A percentile compares a stretch with the other conserved stretches of the same genome.
phyloP scores from a whole-genome alignment of 2,797 vertebrate genomes.

The Artibeus lituratus region DNA sequence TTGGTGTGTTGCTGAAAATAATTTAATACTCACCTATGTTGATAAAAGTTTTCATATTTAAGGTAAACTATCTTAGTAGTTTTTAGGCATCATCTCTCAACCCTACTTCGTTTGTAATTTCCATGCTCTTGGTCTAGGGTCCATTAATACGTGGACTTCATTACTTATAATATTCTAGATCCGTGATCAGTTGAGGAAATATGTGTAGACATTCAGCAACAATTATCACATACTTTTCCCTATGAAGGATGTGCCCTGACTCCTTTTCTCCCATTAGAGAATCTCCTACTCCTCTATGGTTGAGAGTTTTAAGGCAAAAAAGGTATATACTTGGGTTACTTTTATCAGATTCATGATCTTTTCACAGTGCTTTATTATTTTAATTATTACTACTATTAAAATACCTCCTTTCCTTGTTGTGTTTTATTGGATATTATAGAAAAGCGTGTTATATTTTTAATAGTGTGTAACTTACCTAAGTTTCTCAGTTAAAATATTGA shows the following conservation, averaged over 20 bases:
- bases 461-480: background rate
- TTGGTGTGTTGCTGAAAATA: background rate
- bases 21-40: background rate
- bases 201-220: background rate
- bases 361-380: constrained; percentile 10
- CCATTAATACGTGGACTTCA: constrained; percentile 43
- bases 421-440: background rate
- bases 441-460: constrained; percentile 32
- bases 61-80: background rate
- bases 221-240: background rate
- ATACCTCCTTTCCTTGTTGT: constrained; percentile 7
- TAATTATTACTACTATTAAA: constrained; percentile 11
- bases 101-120: background rate
- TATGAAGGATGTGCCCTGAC: background rate
- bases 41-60: background rate
- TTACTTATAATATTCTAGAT: constrained; percentile 54
- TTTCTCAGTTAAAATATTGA: constrained; percentile 45
- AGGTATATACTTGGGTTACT: background rate
- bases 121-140: constrained; percentile 58
- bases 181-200: constrained; percentile 54
- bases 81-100: constrained; percentile 26
- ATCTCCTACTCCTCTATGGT: background rate
- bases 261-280: background rate
- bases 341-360: background rate
- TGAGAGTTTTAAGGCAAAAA: constrained; percentile 36